These are phyloP conservation scores for Cassiopea xamachana DNA, from an alignment of 30 jellyfish, hydroid and myxozoan genomes.

Conservation along the genomic window DNA sequence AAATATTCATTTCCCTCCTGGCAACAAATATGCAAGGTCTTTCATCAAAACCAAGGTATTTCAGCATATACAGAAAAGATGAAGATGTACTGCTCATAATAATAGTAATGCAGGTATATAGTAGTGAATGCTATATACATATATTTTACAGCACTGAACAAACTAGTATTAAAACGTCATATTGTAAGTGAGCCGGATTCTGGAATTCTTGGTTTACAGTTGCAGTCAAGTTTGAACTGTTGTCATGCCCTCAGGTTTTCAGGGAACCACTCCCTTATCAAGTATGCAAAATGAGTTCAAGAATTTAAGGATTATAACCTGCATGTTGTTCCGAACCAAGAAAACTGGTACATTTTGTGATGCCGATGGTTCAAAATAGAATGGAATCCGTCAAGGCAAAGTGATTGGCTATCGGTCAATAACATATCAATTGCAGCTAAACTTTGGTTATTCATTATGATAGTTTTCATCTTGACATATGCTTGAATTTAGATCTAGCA, in stretches of 20 bases:
- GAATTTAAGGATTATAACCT: not conserved
- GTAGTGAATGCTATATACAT: no score
- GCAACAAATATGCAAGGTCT: no score
- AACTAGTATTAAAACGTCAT: not conserved
- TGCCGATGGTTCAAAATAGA: not conserved
- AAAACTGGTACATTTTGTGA: not conserved
- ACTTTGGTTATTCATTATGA: not conserved
- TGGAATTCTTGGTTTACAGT: no score
- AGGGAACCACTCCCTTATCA: not conserved
- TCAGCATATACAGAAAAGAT: no score
- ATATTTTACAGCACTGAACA: not conserved
- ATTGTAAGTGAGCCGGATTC: no score
- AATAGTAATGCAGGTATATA: no score
- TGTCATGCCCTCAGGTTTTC: no score
- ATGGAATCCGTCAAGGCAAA: not conserved
- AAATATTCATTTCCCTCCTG: no score
- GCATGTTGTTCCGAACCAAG: conserved; percentile 2
- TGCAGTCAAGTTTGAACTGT: no score
- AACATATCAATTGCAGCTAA: not conserved
- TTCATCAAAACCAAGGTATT: no score
- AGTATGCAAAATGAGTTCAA: not conserved
- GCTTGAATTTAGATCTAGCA: not conserved
- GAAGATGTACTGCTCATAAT: no score
- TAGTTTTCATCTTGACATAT: not conserved
- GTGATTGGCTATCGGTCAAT: not conserved